Evolutionary conservation across 2,113 vertebrate species (phyloP), one percentile per base, ranked within the genome.

Genomic region (Clarias gariepinus): DNA sequence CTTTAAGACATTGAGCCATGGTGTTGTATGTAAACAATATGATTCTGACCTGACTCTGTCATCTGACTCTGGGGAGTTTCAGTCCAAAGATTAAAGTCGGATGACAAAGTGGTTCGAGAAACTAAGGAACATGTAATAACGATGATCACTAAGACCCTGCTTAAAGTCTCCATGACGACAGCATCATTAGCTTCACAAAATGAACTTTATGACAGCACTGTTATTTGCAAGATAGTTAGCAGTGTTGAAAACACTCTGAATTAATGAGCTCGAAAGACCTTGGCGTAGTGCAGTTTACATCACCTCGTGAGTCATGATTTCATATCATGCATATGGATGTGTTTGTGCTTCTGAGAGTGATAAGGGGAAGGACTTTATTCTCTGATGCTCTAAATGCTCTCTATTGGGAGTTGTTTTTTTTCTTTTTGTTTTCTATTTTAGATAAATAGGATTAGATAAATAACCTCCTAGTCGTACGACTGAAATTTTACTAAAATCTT

Each of bases 211-310:
- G 68, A 36, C 30, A 58, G 28, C 7, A 0, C 33, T 28, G 69
- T 60, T 73, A 76, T 76, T 84, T 74, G 55, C 30, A n/a, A 60
- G 68, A 71, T 33, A 33, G 52, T 25, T 60, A 33, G 18, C 82
- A 36, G 68, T 41, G 68, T 19, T 84, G 55, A 84, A 76, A 16
- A 52, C 57, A 64, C 60, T 30, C 64, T 23, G 83, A 64, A 77
- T 63, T 61, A 85, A 85, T 85, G 83, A 85, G 71, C 83, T 8
- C 41, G 19, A 53, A 30, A 64, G 73, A 64, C 36, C 83, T 84
- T 12, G 18, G 55, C 63, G 58, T 25, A 25, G 15, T 16, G 28
- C 30, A 19, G 68, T 74, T 74, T 16, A 85, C 7, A 52, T 47
- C 71, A 33, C 6, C 25, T 74, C 55, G 36, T 71, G 83, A 77